Evolutionary conservation across 2,113 vertebrate genomes (phyloP).

Genomic region (Glareola pratincola): DNA sequence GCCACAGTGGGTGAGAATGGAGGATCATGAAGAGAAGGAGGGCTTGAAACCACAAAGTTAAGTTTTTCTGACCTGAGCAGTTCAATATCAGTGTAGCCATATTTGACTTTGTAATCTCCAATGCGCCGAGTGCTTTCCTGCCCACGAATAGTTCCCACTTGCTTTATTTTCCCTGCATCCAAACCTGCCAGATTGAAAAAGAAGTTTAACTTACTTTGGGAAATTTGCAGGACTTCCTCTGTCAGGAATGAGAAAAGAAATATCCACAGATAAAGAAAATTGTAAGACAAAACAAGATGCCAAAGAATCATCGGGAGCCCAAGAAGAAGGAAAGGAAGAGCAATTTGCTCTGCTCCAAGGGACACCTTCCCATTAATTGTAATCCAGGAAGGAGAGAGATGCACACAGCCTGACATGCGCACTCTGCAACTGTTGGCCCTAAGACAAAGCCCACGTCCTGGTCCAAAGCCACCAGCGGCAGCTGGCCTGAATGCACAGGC

Average conservation of each 20-base stretch:
- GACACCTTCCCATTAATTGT: background rate
- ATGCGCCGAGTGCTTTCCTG: conserved; percentile 94
- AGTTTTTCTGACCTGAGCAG: conserved; percentile 85
- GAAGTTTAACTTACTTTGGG: background rate
- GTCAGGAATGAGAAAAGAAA: background rate
- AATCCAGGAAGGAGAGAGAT: background rate
- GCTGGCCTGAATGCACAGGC: background rate
- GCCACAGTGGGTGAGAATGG: background rate
- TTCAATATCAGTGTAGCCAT: conserved; percentile 91
- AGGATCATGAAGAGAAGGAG: background rate
- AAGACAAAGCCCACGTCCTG: background rate
- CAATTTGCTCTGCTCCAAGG: background rate
- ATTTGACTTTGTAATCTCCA: conserved; percentile 94
- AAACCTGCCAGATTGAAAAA: conserved; percentile 78
- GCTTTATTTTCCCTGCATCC: conserved; percentile 87
- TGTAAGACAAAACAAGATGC: background rate
- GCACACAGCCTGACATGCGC: background rate
- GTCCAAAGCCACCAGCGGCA: background rate
- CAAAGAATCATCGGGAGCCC: background rate
- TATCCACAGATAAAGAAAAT: background rate
- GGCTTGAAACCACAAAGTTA: background rate
- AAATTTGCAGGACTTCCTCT: background rate
- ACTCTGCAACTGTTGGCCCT: background rate
- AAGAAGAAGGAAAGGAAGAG: background rate
- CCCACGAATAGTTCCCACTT: conserved; percentile 86